Evolutionary conservation across 2,797 vertebrate genomes (phyloP), one percentile per base, ranked within the genome.

Genomic region (Fundulus diaphanus): DNA sequence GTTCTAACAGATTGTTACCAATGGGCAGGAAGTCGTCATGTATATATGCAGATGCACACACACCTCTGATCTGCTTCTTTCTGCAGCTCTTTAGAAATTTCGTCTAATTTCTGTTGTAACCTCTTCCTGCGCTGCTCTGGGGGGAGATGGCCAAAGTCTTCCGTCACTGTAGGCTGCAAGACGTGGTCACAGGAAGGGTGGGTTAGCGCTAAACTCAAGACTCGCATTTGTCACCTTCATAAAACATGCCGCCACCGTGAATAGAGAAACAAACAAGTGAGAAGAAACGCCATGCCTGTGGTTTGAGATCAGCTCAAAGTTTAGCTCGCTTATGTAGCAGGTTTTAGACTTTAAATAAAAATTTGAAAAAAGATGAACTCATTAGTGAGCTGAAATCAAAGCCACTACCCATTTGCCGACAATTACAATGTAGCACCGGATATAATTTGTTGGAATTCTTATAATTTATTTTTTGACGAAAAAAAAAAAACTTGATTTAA

Each of bases 31-130:
- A 66, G 24, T 11, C 4, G 3, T 29, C n/a, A 27, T 16, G 37
- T 66, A 56, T 66, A 56, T 13, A 27, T 27, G 40, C 37, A 7
- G 7, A 27, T 42, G 37, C 24, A 33, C 13, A 11, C 93, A 81
- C 79, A 98, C 97, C 96, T 97, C 94, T 97, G 96, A 89, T 98
- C 97, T 1, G 95, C 88, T 92, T 98, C 96, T 86, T 98, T 98
- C 91, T 97, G 97, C 57, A 97, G 78, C 70, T 97, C 96, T 70
- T 96, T 96, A 80, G 89, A 91, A 24, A 96, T 94, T 69, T 97
- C 96, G 15, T 97, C 96, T 15, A 96, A 86, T 83, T 96, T 97
- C 86, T 96, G 96, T 76, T 97, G 96, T 56, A 98, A 92, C 75
- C 95, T 93, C 87, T 98, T 98, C 73, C 96, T 94, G 84, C 96